These are phyloP conservation scores for Scaptomyza flava DNA, from an alignment of 2,888 invertebrate genomes.

Conservation along the genomic window DNA sequence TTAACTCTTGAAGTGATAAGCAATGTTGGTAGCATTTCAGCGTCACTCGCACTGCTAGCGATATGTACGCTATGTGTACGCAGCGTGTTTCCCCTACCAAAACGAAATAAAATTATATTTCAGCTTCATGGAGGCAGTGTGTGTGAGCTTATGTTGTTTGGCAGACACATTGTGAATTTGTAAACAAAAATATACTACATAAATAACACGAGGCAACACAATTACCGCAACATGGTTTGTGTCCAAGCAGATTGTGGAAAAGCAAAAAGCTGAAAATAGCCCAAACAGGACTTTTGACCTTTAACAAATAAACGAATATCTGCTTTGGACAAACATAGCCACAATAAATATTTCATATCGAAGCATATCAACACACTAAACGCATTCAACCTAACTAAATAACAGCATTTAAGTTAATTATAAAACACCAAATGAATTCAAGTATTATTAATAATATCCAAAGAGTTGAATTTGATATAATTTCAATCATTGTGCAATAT, in stretches of 20 bases:
- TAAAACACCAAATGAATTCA: background rate
- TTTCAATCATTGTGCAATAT: background rate
- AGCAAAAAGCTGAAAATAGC: slow-evolving; percentile 42
- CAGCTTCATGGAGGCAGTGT: background rate
- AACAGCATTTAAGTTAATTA: background rate
- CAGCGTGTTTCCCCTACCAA: slow-evolving; percentile 2
- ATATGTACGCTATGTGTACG: slow-evolving; percentile 34
- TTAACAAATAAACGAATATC: slow-evolving; percentile 28
- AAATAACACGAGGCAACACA: background rate
- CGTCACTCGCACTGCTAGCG: slow-evolving; percentile 33
- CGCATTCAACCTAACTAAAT: background rate
- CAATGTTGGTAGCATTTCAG: slow-evolving; percentile 39
- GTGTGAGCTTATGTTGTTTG: background rate
- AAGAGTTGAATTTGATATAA: background rate
- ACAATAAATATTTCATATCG: slow-evolving; percentile 50
- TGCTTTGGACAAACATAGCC: slow-evolving; percentile 4
- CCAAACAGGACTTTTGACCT: slow-evolving; percentile 9
- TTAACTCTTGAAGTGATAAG: slow-evolving; percentile 36
- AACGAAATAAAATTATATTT: slow-evolving; percentile 10
- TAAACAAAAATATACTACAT: slow-evolving; percentile 4
- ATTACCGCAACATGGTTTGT: background rate
- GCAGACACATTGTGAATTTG: slow-evolving; percentile 1
- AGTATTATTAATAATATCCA: background rate
- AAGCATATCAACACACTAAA: background rate
- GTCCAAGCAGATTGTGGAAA: background rate